Evolutionary conservation across 2,888 invertebrate species (phyloP), one percentile per base, ranked within the genome.

Genomic region (Ctenicera cuprea): DNA sequence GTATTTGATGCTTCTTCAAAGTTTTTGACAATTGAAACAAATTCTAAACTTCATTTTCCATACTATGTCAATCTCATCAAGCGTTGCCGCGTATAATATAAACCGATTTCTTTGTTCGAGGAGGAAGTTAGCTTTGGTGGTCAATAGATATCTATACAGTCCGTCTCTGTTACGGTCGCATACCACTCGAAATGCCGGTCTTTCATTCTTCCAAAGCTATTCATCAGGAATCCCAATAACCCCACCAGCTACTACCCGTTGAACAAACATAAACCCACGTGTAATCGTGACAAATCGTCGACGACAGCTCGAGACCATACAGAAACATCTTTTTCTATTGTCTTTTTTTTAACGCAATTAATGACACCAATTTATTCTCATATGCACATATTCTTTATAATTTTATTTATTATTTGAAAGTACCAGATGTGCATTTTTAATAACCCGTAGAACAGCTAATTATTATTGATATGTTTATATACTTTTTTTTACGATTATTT

Each of bases 171-270:
- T 65, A 45, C 52, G 62, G 62, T 74, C 70, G 57, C 73, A 76
- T 70, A 73, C 70, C 71, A 64, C 67, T 68, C 68, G 66, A 74
- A 74, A 71, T 70, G 50, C 74, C 74, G 74, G 70, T 62, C 73
- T 48, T 69, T 45, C 65, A 76, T 76, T 74, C 74, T 76, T 76
- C 43, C 57, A 48, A 52, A 65, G 64, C 74, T 76, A 74, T 76
- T 74, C 74, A 74, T 69, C 57, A 74, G 71, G 74, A 74, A 74
- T 76, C 74, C 71, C 74, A 74, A 76, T 76, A 71, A 62, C 41
- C 62, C 50, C 59, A 50, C 54, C n/a, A 22, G 37, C 54, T 76
- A 76, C 69, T 74, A 71, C 22, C 68, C 73, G 65, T 74, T 52
- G 54, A 43, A 68, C 67, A 74, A 76, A 76, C 73, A 68, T 76